Evolutionary conservation across 1,140 invertebrate genomes (phyloP).

Genomic region (Sipha flava): DNA sequence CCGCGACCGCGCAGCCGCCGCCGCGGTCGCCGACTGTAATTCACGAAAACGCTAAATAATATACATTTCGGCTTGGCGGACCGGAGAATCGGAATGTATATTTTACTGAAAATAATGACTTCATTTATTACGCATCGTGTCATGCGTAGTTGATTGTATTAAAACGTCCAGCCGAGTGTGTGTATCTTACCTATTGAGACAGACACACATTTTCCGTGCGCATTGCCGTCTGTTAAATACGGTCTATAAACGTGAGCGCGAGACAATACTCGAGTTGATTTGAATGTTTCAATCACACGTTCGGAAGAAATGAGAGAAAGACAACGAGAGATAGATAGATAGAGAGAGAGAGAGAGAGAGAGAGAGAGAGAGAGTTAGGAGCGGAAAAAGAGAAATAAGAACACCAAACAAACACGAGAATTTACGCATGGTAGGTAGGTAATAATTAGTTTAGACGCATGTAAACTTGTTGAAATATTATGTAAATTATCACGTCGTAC

Average conservation of each 20-base stretch:
- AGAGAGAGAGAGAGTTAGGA: no score
- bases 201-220: neutral
- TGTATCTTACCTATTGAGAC: neutral
- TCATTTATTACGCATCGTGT: neutral
- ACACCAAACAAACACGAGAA: neutral
- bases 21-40: neutral
- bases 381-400: no score
- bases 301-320: no score
- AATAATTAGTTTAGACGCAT: neutral
- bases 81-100: no score
- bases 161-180: neutral
- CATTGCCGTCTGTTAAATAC: neutral
- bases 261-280: constrained; percentile 1
- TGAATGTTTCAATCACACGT: neutral
- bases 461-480: constrained; percentile 4
- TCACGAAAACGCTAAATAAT: neutral
- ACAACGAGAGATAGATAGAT: no score
- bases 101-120: neutral
- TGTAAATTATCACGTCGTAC: neutral
- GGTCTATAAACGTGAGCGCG: neutral
- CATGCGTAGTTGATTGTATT: neutral
- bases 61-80: no score
- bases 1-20: neutral
- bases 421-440: neutral
- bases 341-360: no score